These are phyloP conservation scores for Drymodes brunneopygia DNA, from an alignment of 2,113 vertebrate genomes.

Conservation along the genomic window DNA sequence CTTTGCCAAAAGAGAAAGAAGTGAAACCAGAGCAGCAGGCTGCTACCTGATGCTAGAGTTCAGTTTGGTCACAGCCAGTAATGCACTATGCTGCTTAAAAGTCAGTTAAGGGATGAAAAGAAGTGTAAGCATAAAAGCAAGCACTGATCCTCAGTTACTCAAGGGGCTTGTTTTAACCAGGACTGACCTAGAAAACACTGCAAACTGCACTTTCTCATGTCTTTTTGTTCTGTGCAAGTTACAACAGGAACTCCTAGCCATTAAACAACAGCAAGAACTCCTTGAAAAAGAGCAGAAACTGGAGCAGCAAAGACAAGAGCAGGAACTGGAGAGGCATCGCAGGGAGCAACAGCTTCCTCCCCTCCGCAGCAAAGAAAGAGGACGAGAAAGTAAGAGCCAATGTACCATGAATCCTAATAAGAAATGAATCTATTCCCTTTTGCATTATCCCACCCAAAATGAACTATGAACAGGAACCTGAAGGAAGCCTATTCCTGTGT, in stretches of 20 bases:
- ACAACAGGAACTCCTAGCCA: constrained; percentile 96
- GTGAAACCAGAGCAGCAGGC: neutral
- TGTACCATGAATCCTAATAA: neutral
- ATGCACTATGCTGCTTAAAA: neutral
- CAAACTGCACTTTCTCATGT: constrained; percentile 73
- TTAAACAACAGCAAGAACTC: constrained; percentile 97
- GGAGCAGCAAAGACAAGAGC: constrained; percentile 94
- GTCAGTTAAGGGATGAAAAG: neutral
- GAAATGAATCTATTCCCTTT: neutral
- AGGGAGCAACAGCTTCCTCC: constrained; percentile 89
- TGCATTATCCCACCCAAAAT: neutral
- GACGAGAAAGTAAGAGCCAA: constrained; percentile 90
- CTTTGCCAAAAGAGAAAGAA: neutral
- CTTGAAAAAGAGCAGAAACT: constrained; percentile 94
- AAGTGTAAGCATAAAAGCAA: neutral
- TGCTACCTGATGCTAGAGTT: neutral
- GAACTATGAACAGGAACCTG: neutral
- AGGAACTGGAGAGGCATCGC: constrained; percentile 90
- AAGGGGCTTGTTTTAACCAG: neutral
- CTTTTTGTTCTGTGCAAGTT: constrained; percentile 83
- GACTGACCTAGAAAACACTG: constrained; percentile 32
- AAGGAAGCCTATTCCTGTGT: neutral
- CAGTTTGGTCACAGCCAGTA: neutral
- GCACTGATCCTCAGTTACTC: neutral
- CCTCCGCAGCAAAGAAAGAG: constrained; percentile 90